Evolutionary conservation across 1,140 invertebrate genomes (phyloP), one percentile per base, ranked within the genome.

Genomic region (Lepidotrigona ventralis): DNA sequence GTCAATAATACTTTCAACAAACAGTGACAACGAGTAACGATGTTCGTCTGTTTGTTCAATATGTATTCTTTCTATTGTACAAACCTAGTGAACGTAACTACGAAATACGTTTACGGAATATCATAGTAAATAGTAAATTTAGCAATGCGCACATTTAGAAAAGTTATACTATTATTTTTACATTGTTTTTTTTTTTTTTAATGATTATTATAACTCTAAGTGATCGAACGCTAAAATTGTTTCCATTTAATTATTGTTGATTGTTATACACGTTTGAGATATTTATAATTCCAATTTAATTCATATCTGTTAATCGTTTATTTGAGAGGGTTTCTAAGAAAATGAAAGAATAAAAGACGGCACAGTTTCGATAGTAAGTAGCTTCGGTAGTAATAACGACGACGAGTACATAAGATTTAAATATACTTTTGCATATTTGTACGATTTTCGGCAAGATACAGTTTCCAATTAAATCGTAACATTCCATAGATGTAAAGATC

Each of bases 241-340:
- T 90, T 87, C 87, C 70, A 83, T 81, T 89, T 90, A 89, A 78
- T 90, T 87, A 78, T 90, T 91, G 89, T 89, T 90, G 83, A 83
- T 85, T 88, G 87, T 91, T 90, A 85, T 71, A 69, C 26, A 29
- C 79, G 60, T 87, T 85, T 54, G 46, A 85, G 66, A 89, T 87
- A 86, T 90, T 90, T 89, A 78, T 84, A 77, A 63, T 80, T 81
- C 53, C 69, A 85, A 82, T 86, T 64, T 81, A 84, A 77, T 77
- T 79, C 60, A 77, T 76, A 83, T 83, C 9, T 82, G 56, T 83
- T 83, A 66, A 71, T 69, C 56, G 15, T 79, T 79, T 79, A 46
- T 79, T 79, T 23, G 33, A 53, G 26, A 58, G 12, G 79, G n/a
- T 58, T 72, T 83, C 29, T 83, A 53, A 29, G n/a, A 29, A 51